Evolutionary conservation across 2,888 invertebrate species (phyloP), one percentile per base, ranked within the genome.

Genomic region (Andrena praecox): DNA sequence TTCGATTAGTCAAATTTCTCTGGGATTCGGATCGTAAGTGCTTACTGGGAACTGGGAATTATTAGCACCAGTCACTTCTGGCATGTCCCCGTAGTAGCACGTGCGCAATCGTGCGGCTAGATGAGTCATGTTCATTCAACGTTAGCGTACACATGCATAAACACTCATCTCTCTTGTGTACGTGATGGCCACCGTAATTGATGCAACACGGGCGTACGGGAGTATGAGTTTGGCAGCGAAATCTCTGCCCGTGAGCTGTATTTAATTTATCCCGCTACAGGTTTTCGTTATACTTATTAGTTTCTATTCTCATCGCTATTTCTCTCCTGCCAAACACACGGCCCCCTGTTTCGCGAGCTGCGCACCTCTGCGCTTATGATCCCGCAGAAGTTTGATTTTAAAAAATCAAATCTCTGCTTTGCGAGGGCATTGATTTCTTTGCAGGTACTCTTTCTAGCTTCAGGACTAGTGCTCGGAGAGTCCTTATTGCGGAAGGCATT

Each of bases 121-220:
- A 73, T 87, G 88, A 88, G 27, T 87, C 86, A 87, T 35, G 77
- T 86, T 77, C 88, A 87, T 86, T 87, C 83, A 87, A 71, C 63
- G 66, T 70, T 54, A 59, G 54, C 33, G 35, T 33, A 50, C 27
- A 50, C 54, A 48, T 52, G 29, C n/a, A 24, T 12, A 76, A 50
- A 68, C 64, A 1, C 12, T 42, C n/a, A 6, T 56, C 27, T 20
- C 33, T 48, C n/a, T 10, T 10, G 29, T 10, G 48, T 8, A 10
- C 59, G n/a, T 20, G 29, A 74, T 2, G 7, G 35, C 7, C 7
- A 31, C 52, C 50, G 7, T 63, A 52, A 63, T 52, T 72, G 54
- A 42, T n/a, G 1, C 27, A 42, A 52, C 74, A 67, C 24, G 33
- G 42, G 48, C 16, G 16, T 6, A 0, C 7, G 31, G 20, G 69